phyloP scores from a whole-genome alignment of 2,888 invertebrate species.

The Meteorus cinctellus region DNA sequence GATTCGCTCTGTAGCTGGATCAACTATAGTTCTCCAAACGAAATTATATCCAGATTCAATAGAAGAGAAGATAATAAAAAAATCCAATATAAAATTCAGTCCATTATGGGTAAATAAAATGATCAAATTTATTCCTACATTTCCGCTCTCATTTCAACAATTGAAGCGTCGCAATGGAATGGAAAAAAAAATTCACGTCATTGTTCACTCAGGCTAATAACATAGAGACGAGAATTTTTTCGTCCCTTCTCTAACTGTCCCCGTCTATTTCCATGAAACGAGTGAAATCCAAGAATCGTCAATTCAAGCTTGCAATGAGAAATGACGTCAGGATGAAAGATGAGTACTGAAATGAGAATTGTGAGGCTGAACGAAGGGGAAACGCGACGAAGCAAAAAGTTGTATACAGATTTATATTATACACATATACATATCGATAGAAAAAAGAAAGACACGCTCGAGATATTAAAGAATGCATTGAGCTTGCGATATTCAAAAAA shows the following conservation, averaged over 20 bases:
- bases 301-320: conserved; percentile 28
- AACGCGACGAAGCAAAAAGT: background rate
- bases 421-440: background rate
- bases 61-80: too few relatives aligned
- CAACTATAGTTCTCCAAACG: too few relatives aligned
- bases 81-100: too few relatives aligned
- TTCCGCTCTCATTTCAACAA: too few relatives aligned
- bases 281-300: conserved; percentile 27
- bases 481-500: conserved; percentile 16
- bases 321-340: conserved; percentile 20
- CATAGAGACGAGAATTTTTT: background rate
- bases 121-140: too few relatives aligned
- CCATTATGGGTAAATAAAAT: too few relatives aligned
- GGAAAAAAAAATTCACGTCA: conserved; percentile 17
- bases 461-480: conserved; percentile 11
- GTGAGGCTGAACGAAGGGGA: conserved; percentile 4
- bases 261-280: background rate
- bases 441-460: conserved; percentile 6
- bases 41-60: too few relatives aligned
- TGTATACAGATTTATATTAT: background rate
- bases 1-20: too few relatives aligned
- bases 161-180: too few relatives aligned
- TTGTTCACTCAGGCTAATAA: conserved; percentile 20
- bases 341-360: conserved; percentile 20
- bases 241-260: background rate